These are phyloP conservation scores for Semibalanus balanoides DNA, from an alignment of 1,140 invertebrate genomes.

Conservation along the genomic window DNA sequence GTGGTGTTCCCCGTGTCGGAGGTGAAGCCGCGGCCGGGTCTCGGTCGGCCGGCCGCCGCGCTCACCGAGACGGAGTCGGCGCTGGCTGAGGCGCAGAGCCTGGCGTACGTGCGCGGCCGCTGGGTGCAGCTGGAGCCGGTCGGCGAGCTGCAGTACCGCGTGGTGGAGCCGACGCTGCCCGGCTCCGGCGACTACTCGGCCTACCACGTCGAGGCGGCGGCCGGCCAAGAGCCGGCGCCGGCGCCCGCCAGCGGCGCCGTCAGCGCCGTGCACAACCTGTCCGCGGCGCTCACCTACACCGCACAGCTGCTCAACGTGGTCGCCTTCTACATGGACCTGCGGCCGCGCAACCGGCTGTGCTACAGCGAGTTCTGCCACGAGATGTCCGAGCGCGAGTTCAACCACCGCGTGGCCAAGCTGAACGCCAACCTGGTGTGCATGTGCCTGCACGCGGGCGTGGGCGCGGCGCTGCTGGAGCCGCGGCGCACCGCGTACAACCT, in stretches of 20 bases:
- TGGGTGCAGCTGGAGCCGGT: slow-evolving; percentile 48
- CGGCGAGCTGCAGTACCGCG: slow-evolving; percentile 49
- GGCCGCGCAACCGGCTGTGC: slow-evolving; percentile 54
- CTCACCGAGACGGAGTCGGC: slow-evolving; percentile 43
- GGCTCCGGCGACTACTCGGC: slow-evolving; percentile 60
- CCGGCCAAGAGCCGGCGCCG: slow-evolving; percentile 52
- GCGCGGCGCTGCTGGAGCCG: not conserved
- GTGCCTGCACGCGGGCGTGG: slow-evolving; percentile 59
- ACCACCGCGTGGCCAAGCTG: slow-evolving; percentile 52
- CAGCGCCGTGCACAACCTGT: slow-evolving; percentile 42
- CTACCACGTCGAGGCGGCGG: slow-evolving; percentile 52
- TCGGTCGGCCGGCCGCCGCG: slow-evolving; percentile 34
- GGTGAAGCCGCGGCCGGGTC: slow-evolving; percentile 36
- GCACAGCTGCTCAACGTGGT: slow-evolving; percentile 65
- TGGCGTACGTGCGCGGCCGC: slow-evolving; percentile 52
- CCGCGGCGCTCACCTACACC: slow-evolving; percentile 60
- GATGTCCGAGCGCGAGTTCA: slow-evolving; percentile 50
- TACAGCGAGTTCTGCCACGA: slow-evolving; percentile 66
- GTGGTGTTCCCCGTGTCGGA: slow-evolving; percentile 59
- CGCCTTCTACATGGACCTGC: slow-evolving; percentile 57
- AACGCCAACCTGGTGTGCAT: slow-evolving; percentile 69
- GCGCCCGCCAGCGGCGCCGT: slow-evolving; percentile 52
- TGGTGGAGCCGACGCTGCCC: slow-evolving; percentile 57
- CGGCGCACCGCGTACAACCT: not conserved
- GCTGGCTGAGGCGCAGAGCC: slow-evolving; percentile 56